Evolutionary conservation across 2,113 vertebrate genomes (phyloP), one percentile per base, ranked within the genome.

Genomic region (Aix galericulata): DNA sequence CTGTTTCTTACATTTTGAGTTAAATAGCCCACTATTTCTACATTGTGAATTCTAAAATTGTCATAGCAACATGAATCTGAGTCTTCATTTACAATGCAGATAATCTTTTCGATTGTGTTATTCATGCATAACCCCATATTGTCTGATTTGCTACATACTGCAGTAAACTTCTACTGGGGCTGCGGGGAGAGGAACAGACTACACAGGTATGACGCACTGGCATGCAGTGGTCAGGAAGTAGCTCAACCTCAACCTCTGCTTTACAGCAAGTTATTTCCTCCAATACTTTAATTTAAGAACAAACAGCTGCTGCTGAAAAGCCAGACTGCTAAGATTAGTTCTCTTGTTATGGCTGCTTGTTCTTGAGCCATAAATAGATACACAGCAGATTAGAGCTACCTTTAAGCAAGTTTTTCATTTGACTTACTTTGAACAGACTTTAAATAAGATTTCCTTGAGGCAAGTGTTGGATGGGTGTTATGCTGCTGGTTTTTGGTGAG

Each of bases 341-440:
- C 73, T 83, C 40, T 81, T 17, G 62, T 53, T 32, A 38, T 62
- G 17, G 32, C 72, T 73, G 53, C 83, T 72, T 80, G 29, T 31
- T 34, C 36, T 46, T 38, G 42, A 69, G 60, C 89, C 60, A 63
- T 25, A 78, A 91, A 95, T 31, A 93, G 74, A 89, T 27, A 46
- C 38, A 72, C 16, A 52, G 53, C n/a, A 62, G 46, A 89, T 85
- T 69, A 86, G 80, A 80, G 25, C 44, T 46, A 60, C 76, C 56
- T 82, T 75, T 62, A 86, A 88, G n/a, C n/a, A 74, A 85, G 69
- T 36, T 81, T 87, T 74, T 74, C 36, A 38, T 50, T 46, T 64
- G 16, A 97, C 96, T 96, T 95, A 98, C 97, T 88, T 96, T 95
- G 69, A 81, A 86, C 17, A 88, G 80, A 84, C 48, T 91, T 89